Base-by-base conservation (phyloP, 2,797 vertebrate genomes). In the Semotilus atromaculatus region DNA sequence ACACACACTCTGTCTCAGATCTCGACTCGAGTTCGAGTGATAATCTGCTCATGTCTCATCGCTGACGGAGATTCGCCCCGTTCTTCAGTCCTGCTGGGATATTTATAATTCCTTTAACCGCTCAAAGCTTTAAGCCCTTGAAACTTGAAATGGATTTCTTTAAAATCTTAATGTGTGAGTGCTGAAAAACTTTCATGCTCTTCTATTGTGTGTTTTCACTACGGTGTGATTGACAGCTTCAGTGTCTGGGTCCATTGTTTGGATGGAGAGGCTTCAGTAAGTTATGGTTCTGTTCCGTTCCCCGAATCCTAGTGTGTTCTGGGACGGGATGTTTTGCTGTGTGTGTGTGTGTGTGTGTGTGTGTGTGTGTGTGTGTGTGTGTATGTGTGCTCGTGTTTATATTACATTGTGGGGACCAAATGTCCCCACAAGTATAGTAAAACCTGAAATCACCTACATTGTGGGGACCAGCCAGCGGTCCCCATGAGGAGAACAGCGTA, bases 111-210 rank as follows among this genome's bases (percentile, higher is more conserved):
- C 85, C 84, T 93, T 93, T 91, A 93, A 90, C 81, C 74, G 64
- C 71, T 72, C 40, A 93, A 68, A 81, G 83, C 80, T 91, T 88
- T 93, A 92, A 94, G 90, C 71, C 91, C 85, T 89, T 72, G 45
- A 80, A 84, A 77, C 89, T 88, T 89, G 90, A 89, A 92, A 92
- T 79, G 48, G 90, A 89, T 81, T 82, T 70, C 14, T 86, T 86
- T 88, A 89, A 89, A 89, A 84, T 91, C 89, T 91, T 90, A 91
- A 89, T 19, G 45, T 77, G 45, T 77, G 34, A 23, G 40, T 16
- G 45, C 43, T 58, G 62, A 45, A 31, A 40, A 70, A 70, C 82
- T 16, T 84, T 5, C 26, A 73, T 23, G 38, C 23, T 67, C 48
- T 53, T 55, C 34, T 75, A 75, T 55, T 53, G 72, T 55, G 72